Evolutionary conservation across 1,140 invertebrate species (phyloP).

Genomic region (Drosophila lowei): DNA sequence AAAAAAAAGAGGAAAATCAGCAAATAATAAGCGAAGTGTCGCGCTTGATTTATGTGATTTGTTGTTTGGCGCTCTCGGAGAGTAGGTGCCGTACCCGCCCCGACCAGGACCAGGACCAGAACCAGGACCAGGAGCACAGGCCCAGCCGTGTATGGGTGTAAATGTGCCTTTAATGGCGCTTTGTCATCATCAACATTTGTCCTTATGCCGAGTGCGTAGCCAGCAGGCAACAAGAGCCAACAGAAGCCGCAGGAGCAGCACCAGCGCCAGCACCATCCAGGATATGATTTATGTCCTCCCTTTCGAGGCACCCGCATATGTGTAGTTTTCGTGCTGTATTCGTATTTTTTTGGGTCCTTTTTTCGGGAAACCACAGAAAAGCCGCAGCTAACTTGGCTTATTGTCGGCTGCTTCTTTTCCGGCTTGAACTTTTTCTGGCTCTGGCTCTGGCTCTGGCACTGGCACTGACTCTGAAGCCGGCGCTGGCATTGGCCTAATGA

Average conservation of each 20-base stretch:
- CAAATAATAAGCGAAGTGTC: slow-evolving; percentile 79
- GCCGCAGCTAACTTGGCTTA: slow-evolving; percentile 59
- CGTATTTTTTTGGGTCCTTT: slow-evolving; percentile 23
- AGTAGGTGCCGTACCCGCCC: slow-evolving; percentile 50
- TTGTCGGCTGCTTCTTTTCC: slow-evolving; percentile 4
- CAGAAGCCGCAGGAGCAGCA: slow-evolving; percentile 6
- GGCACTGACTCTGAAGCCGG: too few species aligned
- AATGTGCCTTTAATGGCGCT: slow-evolving; percentile 78
- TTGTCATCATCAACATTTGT: slow-evolving; percentile 81
- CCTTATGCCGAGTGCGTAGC: slow-evolving; percentile 74
- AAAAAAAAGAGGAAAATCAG: slow-evolving; percentile 58
- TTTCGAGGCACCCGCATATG: slow-evolving; percentile 47
- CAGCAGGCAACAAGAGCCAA: slow-evolving; percentile 37
- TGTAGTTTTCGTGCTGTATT: slow-evolving; percentile 32
- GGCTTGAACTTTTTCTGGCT: slow-evolving; percentile 17
- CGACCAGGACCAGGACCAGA: too few species aligned
- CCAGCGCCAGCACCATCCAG: slow-evolving; percentile 11
- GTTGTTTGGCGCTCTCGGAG: slow-evolving; percentile 60
- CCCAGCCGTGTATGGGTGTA: slow-evolving; percentile 51
- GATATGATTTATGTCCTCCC: slow-evolving; percentile 73
- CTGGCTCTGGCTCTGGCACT: slow-evolving; percentile 6
- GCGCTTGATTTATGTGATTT: slow-evolving; percentile 78
- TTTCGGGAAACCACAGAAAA: slow-evolving; percentile 41
- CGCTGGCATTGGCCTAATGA: slow-evolving; percentile 55
- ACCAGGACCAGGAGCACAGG: too few species aligned